Evolutionary conservation across 1,140 invertebrate genomes (phyloP).

Genomic region (Dendrolimus kikuchii): DNA sequence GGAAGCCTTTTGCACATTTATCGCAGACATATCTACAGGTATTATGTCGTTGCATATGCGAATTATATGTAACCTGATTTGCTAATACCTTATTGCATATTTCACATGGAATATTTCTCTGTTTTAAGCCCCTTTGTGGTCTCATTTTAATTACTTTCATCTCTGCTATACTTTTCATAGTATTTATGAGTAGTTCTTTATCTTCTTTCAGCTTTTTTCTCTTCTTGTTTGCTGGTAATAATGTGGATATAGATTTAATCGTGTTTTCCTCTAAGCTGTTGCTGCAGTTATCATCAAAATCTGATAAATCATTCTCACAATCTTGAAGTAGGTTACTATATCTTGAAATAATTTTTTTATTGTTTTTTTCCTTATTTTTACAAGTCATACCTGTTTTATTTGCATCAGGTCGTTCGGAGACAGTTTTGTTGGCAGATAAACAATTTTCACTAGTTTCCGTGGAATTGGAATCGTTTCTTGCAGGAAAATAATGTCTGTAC

Average conservation of each 20-base stretch:
- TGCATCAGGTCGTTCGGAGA: neutral
- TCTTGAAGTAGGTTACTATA: neutral
- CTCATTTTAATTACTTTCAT: slow-evolving; percentile 7
- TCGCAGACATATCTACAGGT: slow-evolving; percentile 49
- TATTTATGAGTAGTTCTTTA: slow-evolving; percentile 4
- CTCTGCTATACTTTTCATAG: slow-evolving; percentile 8
- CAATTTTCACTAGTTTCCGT: neutral
- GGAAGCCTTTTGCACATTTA: slow-evolving; percentile 51
- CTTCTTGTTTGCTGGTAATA: slow-evolving; percentile 3
- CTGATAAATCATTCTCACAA: no score
- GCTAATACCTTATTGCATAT: slow-evolving; percentile 43
- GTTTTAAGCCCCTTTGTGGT: slow-evolving; percentile 2
- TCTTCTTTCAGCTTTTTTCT: slow-evolving; percentile 14
- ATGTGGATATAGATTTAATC: slow-evolving; percentile 5
- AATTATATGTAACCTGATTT: slow-evolving; percentile 38
- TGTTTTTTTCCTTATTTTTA: slow-evolving; percentile 4
- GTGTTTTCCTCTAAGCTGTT: slow-evolving; percentile 15
- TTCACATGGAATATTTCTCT: slow-evolving; percentile 26
- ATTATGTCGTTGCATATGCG: slow-evolving; percentile 54
- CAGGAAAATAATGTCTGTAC: slow-evolving; percentile 31
- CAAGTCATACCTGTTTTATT: neutral
- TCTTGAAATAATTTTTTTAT: slow-evolving; percentile 4
- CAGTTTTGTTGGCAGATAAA: neutral
- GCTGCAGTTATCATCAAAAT: no score
- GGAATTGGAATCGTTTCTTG: slow-evolving; percentile 1